Base-by-base conservation (phyloP, 2,113 vertebrate species). In the Ornithorhynchus anatinus region DNA sequence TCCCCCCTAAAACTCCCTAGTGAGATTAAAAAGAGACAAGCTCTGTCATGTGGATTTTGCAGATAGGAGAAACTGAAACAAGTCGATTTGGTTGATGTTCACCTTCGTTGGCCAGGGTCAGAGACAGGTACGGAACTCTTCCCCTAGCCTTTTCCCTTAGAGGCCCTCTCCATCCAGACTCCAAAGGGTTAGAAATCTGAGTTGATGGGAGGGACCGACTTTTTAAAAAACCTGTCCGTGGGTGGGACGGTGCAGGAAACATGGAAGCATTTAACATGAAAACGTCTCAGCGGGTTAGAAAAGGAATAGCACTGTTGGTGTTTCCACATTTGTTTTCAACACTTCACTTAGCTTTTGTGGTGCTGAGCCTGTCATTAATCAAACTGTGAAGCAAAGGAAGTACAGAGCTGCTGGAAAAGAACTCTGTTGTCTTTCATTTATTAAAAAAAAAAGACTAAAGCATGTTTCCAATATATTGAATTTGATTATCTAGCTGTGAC, bases 401-500 rank as follows among this genome's bases (percentile, higher is more conserved):
- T 72, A 69, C 69, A 69, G 72, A 56, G 32, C 50, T 65, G 53
- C 59, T 42, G 50, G 62, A 40, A 75, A 77, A 69, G 57, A 72
- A 58, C 33, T 77, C 47, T 50, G 36, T 71, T 77, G 66, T 66
- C 80, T 80, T 66, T 75, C 84, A 75, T 72, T 79, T 59, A 70
- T 36, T 59, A 33, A 11, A 40, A 54, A 57, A 70, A 70, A 7
- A 62, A 72, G 69, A 61, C 61, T 47, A 50, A 75, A 74, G 64
- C 44, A 59, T 72, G 20, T 70, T 85, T 81, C 31, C 47, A 84
- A 20, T 72, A 64, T 51, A 64, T 35, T 52, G 59, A 35, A 54
- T 81, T 75, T 68, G 63, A 69, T 75, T 69, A 70, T 50, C 44
- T 77, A 70, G 38, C 57, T 69, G 62, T 58, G 57, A 72, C 60